phyloP scores from a whole-genome alignment of 2,888 invertebrate species.

The Microctonus brassicae region DNA sequence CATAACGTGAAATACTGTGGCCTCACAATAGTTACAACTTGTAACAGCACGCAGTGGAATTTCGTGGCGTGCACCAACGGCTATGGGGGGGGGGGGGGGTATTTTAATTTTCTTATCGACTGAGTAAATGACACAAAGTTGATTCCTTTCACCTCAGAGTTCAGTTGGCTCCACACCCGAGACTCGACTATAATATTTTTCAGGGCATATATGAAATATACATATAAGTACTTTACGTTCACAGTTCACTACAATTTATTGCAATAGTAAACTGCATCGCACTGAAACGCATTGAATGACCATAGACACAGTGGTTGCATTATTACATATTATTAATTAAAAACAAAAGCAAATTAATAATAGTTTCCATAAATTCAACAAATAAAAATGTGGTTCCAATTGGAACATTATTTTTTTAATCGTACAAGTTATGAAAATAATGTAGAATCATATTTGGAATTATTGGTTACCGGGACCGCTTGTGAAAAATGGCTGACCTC shows the following conservation, averaged over 20 bases:
- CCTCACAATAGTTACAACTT: no score
- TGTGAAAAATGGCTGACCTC: constrained; percentile 51
- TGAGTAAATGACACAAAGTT: constrained; percentile 1
- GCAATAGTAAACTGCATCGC: background rate
- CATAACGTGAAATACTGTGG: no score
- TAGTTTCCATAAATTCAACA: background rate
- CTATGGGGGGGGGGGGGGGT: no score
- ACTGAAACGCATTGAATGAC: background rate
- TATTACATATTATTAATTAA: background rate
- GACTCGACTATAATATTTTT: constrained; percentile 5
- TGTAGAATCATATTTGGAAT: constrained; percentile 17
- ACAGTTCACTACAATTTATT: constrained; percentile 2
- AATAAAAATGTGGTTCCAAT: constrained; percentile 20
- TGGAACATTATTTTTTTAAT: background rate
- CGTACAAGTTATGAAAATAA: background rate
- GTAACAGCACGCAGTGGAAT: no score
- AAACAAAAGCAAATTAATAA: background rate
- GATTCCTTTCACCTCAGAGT: constrained; percentile 18
- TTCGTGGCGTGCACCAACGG: no score
- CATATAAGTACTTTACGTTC: background rate
- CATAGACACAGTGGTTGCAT: background rate
- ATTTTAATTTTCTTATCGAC: background rate
- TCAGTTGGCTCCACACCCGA: no score
- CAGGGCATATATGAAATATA: no score
- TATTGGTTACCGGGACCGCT: constrained; percentile 13